These are phyloP conservation scores for Drosophila pseudoananassae DNA, from an alignment of 1,140 invertebrate species.

Conservation along the genomic window DNA sequence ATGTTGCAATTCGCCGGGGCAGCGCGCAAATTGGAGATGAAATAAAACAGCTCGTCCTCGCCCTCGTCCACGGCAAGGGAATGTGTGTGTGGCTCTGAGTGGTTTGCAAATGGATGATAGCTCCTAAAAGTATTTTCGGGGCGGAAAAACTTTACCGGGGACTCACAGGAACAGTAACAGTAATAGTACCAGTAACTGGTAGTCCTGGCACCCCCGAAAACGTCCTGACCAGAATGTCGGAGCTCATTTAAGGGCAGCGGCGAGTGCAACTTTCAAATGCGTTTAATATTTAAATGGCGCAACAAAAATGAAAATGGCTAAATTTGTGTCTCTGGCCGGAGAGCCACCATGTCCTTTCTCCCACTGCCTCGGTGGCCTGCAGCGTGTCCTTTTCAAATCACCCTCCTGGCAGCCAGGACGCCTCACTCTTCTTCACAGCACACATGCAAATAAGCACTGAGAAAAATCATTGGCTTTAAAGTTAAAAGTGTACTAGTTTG, in stretches of 20 bases:
- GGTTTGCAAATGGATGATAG: constrained; percentile 13
- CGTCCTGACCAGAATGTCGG: constrained; percentile 10
- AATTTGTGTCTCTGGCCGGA: constrained; percentile 17
- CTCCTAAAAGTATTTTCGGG: not conserved
- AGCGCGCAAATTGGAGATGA: constrained; percentile 53
- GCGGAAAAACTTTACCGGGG: constrained; percentile 30
- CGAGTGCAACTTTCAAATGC: constrained; percentile 55
- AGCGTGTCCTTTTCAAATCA: too few species aligned
- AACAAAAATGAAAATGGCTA: constrained; percentile 32
- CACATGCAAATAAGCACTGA: constrained; percentile 49
- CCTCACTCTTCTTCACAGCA: constrained; percentile 10
- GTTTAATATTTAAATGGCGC: constrained; percentile 58
- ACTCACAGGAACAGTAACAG: constrained; percentile 28
- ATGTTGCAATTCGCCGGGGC: constrained; percentile 53
- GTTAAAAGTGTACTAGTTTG: too few species aligned
- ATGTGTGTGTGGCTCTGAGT: constrained; percentile 5
- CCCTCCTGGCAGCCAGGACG: constrained; percentile 14
- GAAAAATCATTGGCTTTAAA: not conserved
- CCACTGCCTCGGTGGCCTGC: too few species aligned
- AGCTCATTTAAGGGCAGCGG: constrained; percentile 36
- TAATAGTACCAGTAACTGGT: not conserved
- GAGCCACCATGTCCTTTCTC: not conserved
- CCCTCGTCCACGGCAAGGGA: not conserved
- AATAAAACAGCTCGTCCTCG: constrained; percentile 38
- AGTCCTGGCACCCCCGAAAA: not conserved